Conservation (phyloP, 2,113 vertebrate species). For the Odocoileus hemionus region DNA sequence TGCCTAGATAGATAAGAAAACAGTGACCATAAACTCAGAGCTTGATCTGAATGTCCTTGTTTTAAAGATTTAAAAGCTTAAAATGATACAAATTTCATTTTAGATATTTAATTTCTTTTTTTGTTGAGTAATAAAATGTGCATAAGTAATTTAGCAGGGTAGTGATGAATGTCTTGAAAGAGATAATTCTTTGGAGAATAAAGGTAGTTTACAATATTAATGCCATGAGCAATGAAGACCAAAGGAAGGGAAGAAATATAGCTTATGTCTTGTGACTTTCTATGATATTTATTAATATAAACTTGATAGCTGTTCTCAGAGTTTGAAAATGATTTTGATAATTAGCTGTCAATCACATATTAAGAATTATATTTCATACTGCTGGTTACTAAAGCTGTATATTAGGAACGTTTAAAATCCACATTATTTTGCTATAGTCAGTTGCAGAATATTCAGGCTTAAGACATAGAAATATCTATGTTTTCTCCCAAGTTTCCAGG, state of each 20-base stretch:
- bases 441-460: background rate
- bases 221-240: conserved; percentile 30
- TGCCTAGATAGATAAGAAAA: background rate
- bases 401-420: background rate
- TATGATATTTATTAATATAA: conserved; percentile 28
- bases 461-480: background rate
- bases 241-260: background rate
- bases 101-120: conserved; percentile 49
- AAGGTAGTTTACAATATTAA: conserved; percentile 62
- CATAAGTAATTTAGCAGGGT: conserved; percentile 39
- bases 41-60: conserved; percentile 30
- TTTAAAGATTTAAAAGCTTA: conserved; percentile 58
- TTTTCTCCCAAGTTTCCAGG: background rate
- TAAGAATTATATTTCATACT: background rate
- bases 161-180: conserved; percentile 60
- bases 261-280: background rate
- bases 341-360: background rate
- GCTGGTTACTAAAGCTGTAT: background rate
- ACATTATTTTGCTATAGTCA: background rate
- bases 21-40: background rate
- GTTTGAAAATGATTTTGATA: conserved; percentile 25
- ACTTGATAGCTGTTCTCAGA: background rate
- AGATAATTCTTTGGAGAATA: conserved; percentile 28
- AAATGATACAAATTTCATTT: conserved; percentile 51
- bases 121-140: conserved; percentile 66